Evolutionary conservation across 2,888 invertebrate genomes (phyloP), one percentile per base, ranked within the genome.

Genomic region (Hedychridium roseum): DNA sequence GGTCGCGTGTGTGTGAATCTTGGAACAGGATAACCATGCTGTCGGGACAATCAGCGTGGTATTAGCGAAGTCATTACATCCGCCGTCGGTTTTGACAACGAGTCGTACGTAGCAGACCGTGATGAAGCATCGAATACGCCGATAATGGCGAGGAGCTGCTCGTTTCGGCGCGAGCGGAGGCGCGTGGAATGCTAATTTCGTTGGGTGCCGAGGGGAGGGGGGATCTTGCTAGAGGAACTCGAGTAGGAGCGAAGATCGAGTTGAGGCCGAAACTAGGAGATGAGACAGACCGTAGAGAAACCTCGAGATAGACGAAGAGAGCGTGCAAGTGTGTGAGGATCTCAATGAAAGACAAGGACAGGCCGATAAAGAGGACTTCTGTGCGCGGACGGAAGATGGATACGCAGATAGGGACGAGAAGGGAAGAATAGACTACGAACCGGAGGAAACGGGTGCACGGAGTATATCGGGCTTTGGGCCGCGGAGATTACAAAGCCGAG

Each of bases 401-500:
- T n/a, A 23, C 43, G 46, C 37, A 39, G 37, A 26, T 40, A 44
- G 34, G 38, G 28, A 40, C 49, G 44, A 43, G 49, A 28, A 28
- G 28, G 9, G 28, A 16, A n/a, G 30, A 18, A 6, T 5, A 23
- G 5, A 23, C 9, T 23, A 9, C 5, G 9, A 9, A 6, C 9
- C 9, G 9, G 9, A 23, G 9, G 23, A 23, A 9, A 23, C 9
- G 9, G 23, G 5, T 5, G 23, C 9, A 23, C 23, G 23, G 5
- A 9, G 9, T 23, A 23, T 60, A 49, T n/a, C n/a, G n/a, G n/a
- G n/a, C n/a, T n/a, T n/a, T n/a, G 28, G 16, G 54, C 54, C 54
- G 60, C 56, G 56, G 58, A 68, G 69, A 73, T 74, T 71, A 71
- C 69, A 71, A 70, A 71, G 71, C 66, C 59, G 60, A 68, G 71